A percentile compares a stretch with the other conserved stretches of the same genome.
phyloP scores from a whole-genome alignment of 2,797 vertebrate species.

The Syndactyla subalaris region DNA sequence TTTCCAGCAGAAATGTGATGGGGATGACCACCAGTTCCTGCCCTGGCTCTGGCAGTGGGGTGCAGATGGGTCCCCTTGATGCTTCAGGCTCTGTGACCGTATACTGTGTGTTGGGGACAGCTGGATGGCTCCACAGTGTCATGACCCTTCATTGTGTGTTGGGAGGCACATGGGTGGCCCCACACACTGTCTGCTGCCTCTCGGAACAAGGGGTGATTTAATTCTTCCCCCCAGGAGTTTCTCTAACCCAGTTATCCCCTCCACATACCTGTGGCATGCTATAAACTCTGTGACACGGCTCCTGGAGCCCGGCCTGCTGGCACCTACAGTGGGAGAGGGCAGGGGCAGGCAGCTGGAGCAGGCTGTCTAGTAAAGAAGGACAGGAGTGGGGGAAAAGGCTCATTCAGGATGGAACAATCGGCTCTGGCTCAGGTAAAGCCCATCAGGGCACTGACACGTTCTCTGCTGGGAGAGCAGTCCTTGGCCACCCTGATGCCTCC shows the following conservation, averaged over 20 bases:
- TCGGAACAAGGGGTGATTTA: background rate
- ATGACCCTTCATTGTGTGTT: background rate
- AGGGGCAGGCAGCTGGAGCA: background rate
- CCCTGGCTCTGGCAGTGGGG: background rate
- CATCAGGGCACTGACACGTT: accelerated
- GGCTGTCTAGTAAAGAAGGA: background rate
- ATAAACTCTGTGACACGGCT: accelerated
- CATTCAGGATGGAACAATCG: background rate
- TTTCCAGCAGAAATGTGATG: background rate
- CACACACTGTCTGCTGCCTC: background rate
- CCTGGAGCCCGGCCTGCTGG: background rate
- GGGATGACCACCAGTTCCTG: background rate
- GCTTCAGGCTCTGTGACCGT: background rate
- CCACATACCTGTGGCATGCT: background rate
- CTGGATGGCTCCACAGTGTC: too few relatives aligned
- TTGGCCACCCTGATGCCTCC: background rate
- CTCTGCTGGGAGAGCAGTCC: background rate
- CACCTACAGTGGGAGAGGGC: background rate
- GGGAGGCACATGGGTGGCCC: background rate
- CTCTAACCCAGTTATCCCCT: background rate
- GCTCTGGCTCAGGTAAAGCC: background rate
- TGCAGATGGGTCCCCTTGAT: background rate
- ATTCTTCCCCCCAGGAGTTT: background rate
- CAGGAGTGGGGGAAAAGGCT: background rate
- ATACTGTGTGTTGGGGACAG: accelerated